A percentile compares a stretch with the other conserved stretches of the same genome.
These are phyloP conservation scores for Heliconius congener DNA, from an alignment of 1,140 invertebrate genomes.

Conservation along the genomic window DNA sequence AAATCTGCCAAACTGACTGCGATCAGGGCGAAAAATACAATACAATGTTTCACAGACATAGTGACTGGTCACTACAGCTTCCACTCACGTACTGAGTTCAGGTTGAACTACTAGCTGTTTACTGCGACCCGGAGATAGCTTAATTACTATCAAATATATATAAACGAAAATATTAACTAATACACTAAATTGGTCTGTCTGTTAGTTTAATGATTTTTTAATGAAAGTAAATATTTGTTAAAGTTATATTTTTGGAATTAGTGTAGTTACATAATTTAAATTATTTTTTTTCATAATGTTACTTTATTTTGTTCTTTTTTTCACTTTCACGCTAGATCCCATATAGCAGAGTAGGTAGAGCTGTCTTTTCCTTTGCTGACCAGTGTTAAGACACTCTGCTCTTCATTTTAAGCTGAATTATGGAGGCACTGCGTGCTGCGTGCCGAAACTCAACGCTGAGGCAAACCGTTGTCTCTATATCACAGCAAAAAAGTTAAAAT, in stretches of 20 bases:
- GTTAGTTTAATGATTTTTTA: background rate
- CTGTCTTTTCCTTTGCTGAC: too few relatives aligned
- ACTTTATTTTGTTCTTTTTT: background rate
- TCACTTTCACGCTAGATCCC: too few relatives aligned
- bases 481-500: too few relatives aligned
- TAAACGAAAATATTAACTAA: conserved; percentile 8
- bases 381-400: too few relatives aligned
- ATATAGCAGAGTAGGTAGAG: too few relatives aligned
- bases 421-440: too few relatives aligned
- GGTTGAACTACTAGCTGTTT: background rate
- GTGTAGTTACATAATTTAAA: background rate
- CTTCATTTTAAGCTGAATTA: too few relatives aligned
- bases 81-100: conserved; percentile 1
- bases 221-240: background rate
- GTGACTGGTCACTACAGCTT: background rate
- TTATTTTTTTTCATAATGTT: background rate
- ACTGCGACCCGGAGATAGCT: conserved; percentile 1
- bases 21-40: background rate
- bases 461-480: too few relatives aligned
- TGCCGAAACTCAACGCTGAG: too few relatives aligned
- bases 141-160: background rate
- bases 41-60: background rate
- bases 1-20: background rate
- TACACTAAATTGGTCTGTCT: background rate
- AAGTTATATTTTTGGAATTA: background rate